Percentiles rank a stretch among this genome's conserved stretches.
phyloP scores from a whole-genome alignment of 1,140 invertebrate genomes.

The Heliconius eleuchia region DNA sequence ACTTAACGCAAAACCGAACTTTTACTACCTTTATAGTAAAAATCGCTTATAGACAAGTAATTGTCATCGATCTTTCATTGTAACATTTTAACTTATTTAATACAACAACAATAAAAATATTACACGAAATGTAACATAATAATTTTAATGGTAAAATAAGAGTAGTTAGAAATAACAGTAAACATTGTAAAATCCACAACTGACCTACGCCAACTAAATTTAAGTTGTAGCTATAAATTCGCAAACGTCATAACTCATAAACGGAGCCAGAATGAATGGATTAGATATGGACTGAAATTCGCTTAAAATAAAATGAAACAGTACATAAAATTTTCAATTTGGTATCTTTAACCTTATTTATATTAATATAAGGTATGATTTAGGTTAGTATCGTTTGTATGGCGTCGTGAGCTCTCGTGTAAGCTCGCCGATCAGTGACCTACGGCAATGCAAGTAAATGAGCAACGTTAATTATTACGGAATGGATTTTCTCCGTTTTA shows the following conservation, averaged over 20 bases:
- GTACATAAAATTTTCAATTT: not conserved
- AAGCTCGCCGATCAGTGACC: slow-evolving; percentile 52
- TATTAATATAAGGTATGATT: not conserved
- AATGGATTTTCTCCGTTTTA: slow-evolving; percentile 11
- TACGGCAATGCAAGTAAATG: slow-evolving; percentile 44
- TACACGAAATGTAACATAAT: not conserved
- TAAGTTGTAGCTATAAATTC: slow-evolving; percentile 7
- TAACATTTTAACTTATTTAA: no score
- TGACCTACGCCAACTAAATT: slow-evolving; percentile 10
- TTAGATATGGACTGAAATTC: not conserved
- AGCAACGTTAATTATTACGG: slow-evolving; percentile 29
- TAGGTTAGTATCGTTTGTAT: slow-evolving; percentile 7
- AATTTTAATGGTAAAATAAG: not conserved
- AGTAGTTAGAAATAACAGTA: not conserved
- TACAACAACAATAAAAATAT: no score
- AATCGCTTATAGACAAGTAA: no score
- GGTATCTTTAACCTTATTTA: not conserved
- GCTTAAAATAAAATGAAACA: slow-evolving; percentile 19
- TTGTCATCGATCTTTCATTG: no score
- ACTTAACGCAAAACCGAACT: no score
- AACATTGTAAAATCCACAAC: not conserved
- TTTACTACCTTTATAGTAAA: no score
- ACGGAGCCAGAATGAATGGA: slow-evolving; percentile 1
- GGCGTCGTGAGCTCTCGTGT: slow-evolving; percentile 27
- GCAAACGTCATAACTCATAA: slow-evolving; percentile 7